Evolutionary conservation across 2,888 invertebrate genomes (phyloP), one percentile per base, ranked within the genome.

Genomic region (Drosophila anomalata): DNA sequence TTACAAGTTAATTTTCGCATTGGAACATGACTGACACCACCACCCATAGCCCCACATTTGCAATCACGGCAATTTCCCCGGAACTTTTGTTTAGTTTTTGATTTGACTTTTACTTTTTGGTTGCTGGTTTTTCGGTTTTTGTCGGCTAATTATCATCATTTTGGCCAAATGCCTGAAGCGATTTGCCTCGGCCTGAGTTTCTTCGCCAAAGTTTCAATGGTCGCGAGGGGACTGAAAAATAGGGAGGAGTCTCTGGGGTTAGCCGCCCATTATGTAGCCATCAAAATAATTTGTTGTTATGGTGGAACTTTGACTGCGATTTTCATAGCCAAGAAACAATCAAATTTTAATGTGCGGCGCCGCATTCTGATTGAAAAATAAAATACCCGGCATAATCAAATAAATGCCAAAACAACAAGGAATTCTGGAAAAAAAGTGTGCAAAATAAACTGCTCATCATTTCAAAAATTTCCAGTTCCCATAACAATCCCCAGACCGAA

Each of bases 1-100:
- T 88, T 81, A 81, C 82, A 88, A 90, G 88, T 90, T 90, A 90
- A 90, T 90, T 89, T 90, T 84, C 87, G 74, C 88, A 79, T 83
- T 84, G 84, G 88, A 80, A 83, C 84, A 73, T 67, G 83, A 71
- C 82, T 76, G 87, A 62, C 76, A 75, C 78, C 59, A 48, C 51
- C 17, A 8, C 17, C 17, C 58, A 67, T 14, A 24, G 20, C 24
- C 1, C 14, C 24, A 29, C 2, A 7, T 36, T 36, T 14, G n/a
- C n/a, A 36, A 24, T 36, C 22, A 17, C 51, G 73, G 83, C 83
- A 79, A 82, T 78, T 80, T 82, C 77, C 75, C 73, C 33, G 56
- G 61, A 79, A 74, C 77, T 83, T 83, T 85, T 85, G 87, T 86
- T 88, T 88, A 86, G 87, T 85, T 88, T 88, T 88, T 84, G 84